Conservation (phyloP, 1,140 invertebrate species). For the Anagrus nilaparvatae region DNA sequence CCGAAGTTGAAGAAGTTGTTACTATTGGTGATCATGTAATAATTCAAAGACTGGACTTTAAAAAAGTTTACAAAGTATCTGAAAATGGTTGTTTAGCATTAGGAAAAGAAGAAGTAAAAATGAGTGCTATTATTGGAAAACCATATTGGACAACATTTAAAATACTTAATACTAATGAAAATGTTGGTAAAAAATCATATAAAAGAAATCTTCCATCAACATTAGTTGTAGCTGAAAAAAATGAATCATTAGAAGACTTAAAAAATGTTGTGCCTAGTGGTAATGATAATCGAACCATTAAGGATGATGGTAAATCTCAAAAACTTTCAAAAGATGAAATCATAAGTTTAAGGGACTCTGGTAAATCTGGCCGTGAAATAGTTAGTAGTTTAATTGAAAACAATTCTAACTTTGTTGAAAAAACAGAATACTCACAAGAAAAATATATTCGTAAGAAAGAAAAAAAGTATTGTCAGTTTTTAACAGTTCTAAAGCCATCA, state of each 20-base stretch:
- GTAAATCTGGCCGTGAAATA: conserved; percentile 69
- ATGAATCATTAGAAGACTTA: conserved; percentile 30
- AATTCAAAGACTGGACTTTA: conserved; percentile 63
- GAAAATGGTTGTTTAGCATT: conserved; percentile 49
- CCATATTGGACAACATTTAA: conserved; percentile 71
- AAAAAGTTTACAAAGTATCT: conserved; percentile 63
- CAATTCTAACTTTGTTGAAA: conserved; percentile 73
- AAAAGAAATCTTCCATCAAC: conserved; percentile 37
- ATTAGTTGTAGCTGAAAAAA: conserved; percentile 32
- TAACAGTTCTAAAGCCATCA: conserved; percentile 65
- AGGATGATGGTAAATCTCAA: conserved; percentile 78
- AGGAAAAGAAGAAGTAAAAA: conserved; percentile 61
- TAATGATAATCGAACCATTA: conserved; percentile 74
- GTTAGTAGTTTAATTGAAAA: conserved; percentile 79
- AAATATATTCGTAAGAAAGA: conserved; percentile 93
- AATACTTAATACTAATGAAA: conserved; percentile 41
- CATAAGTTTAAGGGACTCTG: conserved; percentile 58
- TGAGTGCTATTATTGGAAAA: conserved; percentile 59
- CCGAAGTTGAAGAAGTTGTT: conserved; percentile 32
- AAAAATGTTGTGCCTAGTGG: conserved; percentile 42
- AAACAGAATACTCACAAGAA: conserved; percentile 87
- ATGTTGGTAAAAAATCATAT: conserved; percentile 30
- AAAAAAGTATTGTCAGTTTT: conserved; percentile 75
- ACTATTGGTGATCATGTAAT: conserved; percentile 59
- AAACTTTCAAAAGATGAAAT: conserved; percentile 76